A percentile compares a stretch with the other conserved stretches of the same genome.
These are phyloP conservation scores for Fregetta grallaria DNA, from an alignment of 2,113 vertebrate species.

Conservation along the genomic window DNA sequence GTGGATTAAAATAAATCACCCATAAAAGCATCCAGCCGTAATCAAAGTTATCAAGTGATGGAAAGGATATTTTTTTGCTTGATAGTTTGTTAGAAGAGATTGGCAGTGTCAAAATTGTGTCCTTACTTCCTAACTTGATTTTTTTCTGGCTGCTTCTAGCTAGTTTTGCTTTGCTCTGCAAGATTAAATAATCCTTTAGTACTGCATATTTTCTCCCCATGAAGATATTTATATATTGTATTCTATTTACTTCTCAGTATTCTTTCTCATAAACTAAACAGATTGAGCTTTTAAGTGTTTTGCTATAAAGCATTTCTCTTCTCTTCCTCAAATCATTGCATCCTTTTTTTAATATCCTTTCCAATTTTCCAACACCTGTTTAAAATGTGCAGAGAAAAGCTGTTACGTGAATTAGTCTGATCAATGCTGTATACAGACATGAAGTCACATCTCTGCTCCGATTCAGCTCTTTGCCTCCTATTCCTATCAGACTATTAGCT, in stretches of 20 bases:
- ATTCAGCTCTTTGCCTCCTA: background rate
- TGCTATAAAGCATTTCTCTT: slow-evolving; percentile 19
- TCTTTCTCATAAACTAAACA: slow-evolving; percentile 32
- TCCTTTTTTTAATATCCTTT: background rate
- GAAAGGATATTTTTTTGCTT: background rate
- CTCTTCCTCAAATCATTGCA: background rate
- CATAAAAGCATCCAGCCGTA: background rate
- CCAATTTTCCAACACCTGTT: background rate
- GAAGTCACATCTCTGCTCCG: background rate
- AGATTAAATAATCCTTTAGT: slow-evolving; percentile 31
- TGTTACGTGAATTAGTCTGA: background rate
- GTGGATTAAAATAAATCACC: background rate
- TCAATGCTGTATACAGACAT: background rate
- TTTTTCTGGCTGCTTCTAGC: background rate
- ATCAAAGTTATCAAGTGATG: background rate
- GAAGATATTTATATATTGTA: slow-evolving; percentile 15
- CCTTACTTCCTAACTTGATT: background rate
- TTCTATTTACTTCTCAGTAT: slow-evolving; percentile 16
- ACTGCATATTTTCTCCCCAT: background rate
- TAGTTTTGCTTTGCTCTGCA: slow-evolving; percentile 1
- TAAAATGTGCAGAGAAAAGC: background rate
- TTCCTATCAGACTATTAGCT: background rate
- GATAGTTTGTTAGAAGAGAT: background rate
- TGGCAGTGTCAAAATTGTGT: background rate
- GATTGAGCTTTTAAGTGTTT: slow-evolving; percentile 26